These are phyloP conservation scores for Pseudochaenichthys georgianus DNA, from an alignment of 2,797 vertebrate genomes.

Conservation along the genomic window DNA sequence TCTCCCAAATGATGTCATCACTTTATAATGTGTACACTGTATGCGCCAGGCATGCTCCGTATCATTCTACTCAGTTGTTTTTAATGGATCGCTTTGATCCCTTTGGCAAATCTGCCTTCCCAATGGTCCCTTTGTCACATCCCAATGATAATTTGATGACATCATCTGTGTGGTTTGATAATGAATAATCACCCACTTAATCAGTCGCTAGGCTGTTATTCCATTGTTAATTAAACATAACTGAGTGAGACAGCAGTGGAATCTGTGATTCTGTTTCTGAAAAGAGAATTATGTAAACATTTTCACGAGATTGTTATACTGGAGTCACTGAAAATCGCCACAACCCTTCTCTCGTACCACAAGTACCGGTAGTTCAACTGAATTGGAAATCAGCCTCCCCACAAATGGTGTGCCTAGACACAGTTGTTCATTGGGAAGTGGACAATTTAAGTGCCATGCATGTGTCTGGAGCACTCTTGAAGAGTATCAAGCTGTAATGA, in stretches of 20 bases:
- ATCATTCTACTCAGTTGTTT: constrained; percentile 29
- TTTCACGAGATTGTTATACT: constrained; percentile 33
- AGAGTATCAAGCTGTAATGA: constrained; percentile 53
- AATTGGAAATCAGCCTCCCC: constrained; percentile 57
- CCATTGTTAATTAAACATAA: constrained; percentile 47
- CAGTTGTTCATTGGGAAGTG: constrained; percentile 53
- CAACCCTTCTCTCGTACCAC: constrained; percentile 19
- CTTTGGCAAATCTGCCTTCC: constrained; percentile 46
- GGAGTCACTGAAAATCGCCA: constrained; percentile 42
- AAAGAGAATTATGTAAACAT: constrained; percentile 18
- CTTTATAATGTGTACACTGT: background rate
- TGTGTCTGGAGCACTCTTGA: constrained; percentile 58
- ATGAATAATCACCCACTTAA: constrained; percentile 71
- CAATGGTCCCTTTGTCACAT: constrained; percentile 48
- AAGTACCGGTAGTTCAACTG: constrained; percentile 39
- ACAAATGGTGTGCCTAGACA: constrained; percentile 39
- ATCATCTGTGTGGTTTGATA: constrained; percentile 60
- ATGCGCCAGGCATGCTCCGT: constrained; percentile 6
- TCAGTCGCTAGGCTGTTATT: constrained; percentile 50
- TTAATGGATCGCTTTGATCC: constrained; percentile 50
- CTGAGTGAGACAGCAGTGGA: constrained; percentile 13
- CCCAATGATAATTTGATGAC: constrained; percentile 57
- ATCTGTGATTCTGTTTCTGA: constrained; percentile 36
- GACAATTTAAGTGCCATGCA: constrained; percentile 56
- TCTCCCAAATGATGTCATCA: constrained; percentile 22